Evolutionary conservation across 2,888 invertebrate genomes (phyloP), one percentile per base, ranked within the genome.

Genomic region (Metalampra italica): DNA sequence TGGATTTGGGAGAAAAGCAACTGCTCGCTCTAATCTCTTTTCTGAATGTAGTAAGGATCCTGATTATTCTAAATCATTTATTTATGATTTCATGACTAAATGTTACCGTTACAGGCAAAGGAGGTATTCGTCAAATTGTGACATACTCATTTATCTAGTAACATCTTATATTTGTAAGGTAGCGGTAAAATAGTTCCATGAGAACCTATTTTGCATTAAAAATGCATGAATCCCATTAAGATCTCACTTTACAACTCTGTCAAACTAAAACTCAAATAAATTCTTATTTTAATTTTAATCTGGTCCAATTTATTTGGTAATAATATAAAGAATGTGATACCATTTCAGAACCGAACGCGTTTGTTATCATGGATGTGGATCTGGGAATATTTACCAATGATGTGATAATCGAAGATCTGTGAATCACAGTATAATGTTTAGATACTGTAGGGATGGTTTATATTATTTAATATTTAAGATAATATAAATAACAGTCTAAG

Each of bases 311-410:
- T 45, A 37, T 36, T 36, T 12, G 29, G 9, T 15, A 36, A 45
- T 45, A 34, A 30, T 15, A 14, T 8, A n/a, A 45, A 37, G 44
- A 45, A 37, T 29, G 44, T 29, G 29, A 45, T 45, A 11, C 44
- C 37, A 37, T 45, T 29, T 45, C 12, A 15, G 44, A 45, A 32
- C 11, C 11, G 12, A 1, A 29, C 37, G n/a, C 11, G 29, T 53
- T 57, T 14, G 44, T 57, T 63, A 64, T 65, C 65, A 51, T 7
- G 9, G 49, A 36, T 15, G 34, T 45, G 34, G 51, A 63, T 63
- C 65, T 57, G 40, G 39, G 46, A 14, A n/a, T 32, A 34, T 44
- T 57, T 50, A 54, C 40, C 52, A 51, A 63, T 59, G 52, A 57
- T 56, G 51, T 51, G 56, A 54, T 63, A 11, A 56, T 56, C 57